Percentiles rank a stretch among this genome's conserved stretches.
Evolutionary conservation across 2,113 vertebrate genomes (phyloP).

Genomic region (Coracopsis vasa): DNA sequence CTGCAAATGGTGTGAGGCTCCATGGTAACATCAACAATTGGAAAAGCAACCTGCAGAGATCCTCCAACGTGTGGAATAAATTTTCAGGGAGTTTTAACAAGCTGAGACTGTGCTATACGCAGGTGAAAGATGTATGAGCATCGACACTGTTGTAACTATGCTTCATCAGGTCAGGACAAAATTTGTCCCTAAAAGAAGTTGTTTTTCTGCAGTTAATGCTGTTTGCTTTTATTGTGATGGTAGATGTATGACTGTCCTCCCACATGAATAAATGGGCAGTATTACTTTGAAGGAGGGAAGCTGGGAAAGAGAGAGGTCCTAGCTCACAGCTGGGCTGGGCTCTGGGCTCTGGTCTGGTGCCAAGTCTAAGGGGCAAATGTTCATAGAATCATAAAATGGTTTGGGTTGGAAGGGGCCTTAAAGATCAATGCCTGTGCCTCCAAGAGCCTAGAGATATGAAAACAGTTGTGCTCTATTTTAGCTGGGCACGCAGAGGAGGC

Average conservation of each 20-base stretch:
- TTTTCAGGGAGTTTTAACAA: not conserved
- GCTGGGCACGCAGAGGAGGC: accelerated
- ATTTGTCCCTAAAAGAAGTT: not conserved
- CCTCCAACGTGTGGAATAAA: accelerated
- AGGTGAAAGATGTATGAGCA: not conserved
- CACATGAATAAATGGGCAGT: not conserved
- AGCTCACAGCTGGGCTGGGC: not conserved
- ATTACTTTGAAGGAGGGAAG: not conserved
- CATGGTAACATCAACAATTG: not conserved
- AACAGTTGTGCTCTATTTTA: not conserved
- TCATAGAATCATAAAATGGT: not conserved
- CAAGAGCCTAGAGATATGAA: not conserved
- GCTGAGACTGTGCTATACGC: not conserved
- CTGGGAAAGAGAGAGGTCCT: not conserved
- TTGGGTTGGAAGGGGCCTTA: not conserved
- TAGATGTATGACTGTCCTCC: accelerated
- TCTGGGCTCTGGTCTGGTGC: not conserved
- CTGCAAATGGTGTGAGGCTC: not conserved
- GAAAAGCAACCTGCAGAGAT: not conserved
- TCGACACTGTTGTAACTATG: not conserved
- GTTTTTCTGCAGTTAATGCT: not conserved
- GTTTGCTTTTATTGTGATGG: not conserved
- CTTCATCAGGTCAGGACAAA: not conserved
- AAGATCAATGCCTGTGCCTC: not conserved
- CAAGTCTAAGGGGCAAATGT: not conserved